Percentiles rank a stretch among this genome's conserved stretches.
Conservation (phyloP, 2,888 invertebrate genomes). For the Scrobipalpa costella region DNA sequence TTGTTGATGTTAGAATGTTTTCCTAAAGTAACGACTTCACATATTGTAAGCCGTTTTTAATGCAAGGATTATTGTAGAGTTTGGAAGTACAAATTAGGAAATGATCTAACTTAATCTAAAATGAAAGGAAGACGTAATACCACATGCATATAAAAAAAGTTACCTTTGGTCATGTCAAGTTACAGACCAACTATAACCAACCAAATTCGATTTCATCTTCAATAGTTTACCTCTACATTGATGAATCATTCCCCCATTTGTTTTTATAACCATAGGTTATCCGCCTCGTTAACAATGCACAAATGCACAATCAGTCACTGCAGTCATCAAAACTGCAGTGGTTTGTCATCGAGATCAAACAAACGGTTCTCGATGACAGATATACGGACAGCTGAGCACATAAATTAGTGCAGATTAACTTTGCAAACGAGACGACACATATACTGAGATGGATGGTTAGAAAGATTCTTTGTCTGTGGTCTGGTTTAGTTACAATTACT, state of each 20-base stretch:
- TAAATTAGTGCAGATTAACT: slow-evolving; percentile 8
- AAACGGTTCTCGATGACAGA: slow-evolving; percentile 6
- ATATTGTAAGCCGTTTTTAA: too few relatives aligned
- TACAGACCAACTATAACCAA: too few relatives aligned
- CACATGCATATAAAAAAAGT: too few relatives aligned
- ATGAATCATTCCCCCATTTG: not conserved
- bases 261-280: not conserved
- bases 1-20: not conserved
- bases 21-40: too few relatives aligned
- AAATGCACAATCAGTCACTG: not conserved
- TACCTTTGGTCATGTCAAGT: too few relatives aligned
- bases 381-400: slow-evolving; percentile 9
- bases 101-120: too few relatives aligned
- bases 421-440: slow-evolving; percentile 16
- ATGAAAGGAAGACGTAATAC: too few relatives aligned
- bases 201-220: too few relatives aligned
- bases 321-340: not conserved
- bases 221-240: not conserved
- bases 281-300: slow-evolving; percentile 18
- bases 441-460: slow-evolving; percentile 18
- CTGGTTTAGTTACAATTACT: too few relatives aligned
- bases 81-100: too few relatives aligned
- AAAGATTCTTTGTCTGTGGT: not conserved
- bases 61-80: too few relatives aligned
- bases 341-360: slow-evolving; percentile 20